phyloP scores from a whole-genome alignment of 2,888 invertebrate species.

The Tupiocoris notatus region DNA sequence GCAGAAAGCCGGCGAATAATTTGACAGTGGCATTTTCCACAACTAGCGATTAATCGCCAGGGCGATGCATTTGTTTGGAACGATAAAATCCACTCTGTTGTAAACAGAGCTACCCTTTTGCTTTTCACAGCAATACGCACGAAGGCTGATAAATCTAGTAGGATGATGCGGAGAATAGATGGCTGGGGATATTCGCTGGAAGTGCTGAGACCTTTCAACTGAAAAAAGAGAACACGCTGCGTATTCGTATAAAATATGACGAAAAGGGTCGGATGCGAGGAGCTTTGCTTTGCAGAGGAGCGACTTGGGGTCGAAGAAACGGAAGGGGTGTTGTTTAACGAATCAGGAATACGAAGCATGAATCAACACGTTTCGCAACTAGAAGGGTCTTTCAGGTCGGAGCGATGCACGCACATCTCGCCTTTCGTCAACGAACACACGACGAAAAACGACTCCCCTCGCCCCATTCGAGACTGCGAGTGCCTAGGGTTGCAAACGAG shows the following conservation, averaged over 20 bases:
- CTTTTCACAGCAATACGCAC: not conserved
- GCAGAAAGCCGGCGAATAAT: too few relatives aligned
- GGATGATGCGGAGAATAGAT: not conserved
- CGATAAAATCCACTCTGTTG: too few relatives aligned
- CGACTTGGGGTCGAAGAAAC: not conserved
- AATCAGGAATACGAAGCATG: slow-evolving; percentile 33
- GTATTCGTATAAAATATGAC: not conserved
- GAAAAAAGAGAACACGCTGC: not conserved
- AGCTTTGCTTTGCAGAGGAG: not conserved
- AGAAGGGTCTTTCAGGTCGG: not conserved
- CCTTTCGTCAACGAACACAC: too few relatives aligned
- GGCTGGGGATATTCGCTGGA: not conserved
- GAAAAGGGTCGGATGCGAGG: not conserved
- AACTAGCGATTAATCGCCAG: too few relatives aligned
- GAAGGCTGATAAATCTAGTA: not conserved
- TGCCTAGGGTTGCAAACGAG: too few relatives aligned
- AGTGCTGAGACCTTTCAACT: not conserved
- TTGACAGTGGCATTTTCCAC: too few relatives aligned
- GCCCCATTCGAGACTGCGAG: too few relatives aligned
- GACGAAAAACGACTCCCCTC: too few relatives aligned
- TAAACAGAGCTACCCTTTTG: too few relatives aligned
- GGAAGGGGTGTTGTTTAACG: slow-evolving; percentile 3
- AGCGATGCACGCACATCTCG: not conserved
- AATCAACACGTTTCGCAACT: slow-evolving; percentile 30
- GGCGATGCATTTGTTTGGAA: too few relatives aligned